Percentiles rank a stretch among this genome's conserved stretches.
phyloP scores from a whole-genome alignment of 2,113 vertebrate species.

The Ariopsis seemanni region DNA sequence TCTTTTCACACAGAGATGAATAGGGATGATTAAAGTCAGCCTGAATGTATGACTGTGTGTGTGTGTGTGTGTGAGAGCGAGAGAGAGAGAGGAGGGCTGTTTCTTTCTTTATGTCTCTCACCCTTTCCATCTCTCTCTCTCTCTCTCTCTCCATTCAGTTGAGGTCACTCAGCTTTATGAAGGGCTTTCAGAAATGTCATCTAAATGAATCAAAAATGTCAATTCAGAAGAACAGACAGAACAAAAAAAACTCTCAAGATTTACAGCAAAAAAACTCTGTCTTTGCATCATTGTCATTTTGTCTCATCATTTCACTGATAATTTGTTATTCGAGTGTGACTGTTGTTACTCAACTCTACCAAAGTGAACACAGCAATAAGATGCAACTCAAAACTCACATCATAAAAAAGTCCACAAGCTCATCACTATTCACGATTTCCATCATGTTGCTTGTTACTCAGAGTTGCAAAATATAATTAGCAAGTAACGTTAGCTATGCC shows the following conservation, averaged over 20 bases:
- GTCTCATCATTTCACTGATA: background rate
- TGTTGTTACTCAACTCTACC: background rate
- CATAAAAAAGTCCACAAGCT: background rate
- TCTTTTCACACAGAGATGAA: conserved; percentile 53
- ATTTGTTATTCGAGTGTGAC: background rate
- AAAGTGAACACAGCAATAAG: background rate
- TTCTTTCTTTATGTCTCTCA: background rate
- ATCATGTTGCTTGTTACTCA: background rate
- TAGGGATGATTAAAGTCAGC: conserved; percentile 51
- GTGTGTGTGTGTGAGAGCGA: background rate
- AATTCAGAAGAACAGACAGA: background rate
- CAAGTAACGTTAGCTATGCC: too few species aligned
- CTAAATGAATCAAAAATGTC: background rate
- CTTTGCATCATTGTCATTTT: background rate
- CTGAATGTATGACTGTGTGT: conserved; percentile 47
- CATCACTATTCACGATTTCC: background rate
- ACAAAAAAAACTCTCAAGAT: too few species aligned
- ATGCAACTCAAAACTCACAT: background rate
- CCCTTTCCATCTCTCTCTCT: background rate
- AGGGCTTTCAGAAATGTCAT: background rate
- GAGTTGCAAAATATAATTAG: background rate
- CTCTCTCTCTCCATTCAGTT: conserved; percentile 5
- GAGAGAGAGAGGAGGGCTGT: background rate
- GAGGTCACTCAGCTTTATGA: background rate
- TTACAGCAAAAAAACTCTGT: background rate